Conservation (phyloP, 2,113 vertebrate species). For the Lepisosteus osseus region DNA sequence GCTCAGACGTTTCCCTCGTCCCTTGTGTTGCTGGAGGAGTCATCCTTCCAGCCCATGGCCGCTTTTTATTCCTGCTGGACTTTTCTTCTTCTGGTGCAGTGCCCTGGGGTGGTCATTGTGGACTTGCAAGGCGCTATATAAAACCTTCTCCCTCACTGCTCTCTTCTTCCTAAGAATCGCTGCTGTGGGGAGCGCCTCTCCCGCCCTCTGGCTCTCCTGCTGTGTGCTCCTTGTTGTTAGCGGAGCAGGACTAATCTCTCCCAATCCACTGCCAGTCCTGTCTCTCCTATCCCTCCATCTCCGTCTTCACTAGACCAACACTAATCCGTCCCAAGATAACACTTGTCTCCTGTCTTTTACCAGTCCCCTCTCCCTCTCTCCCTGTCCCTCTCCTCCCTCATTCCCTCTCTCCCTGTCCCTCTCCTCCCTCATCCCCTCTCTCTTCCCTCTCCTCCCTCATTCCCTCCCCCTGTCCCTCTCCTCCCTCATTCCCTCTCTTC, state of each 20-base stretch:
- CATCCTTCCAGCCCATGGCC: too few species aligned
- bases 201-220: too few species aligned
- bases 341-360: conserved; percentile 15
- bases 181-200: too few species aligned
- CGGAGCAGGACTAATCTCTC: too few species aligned
- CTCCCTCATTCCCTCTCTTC: too few species aligned
- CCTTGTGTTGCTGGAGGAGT: too few species aligned
- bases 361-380: background rate
- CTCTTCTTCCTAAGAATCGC: background rate
- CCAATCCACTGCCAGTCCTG: background rate
- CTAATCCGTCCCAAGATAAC: conserved; percentile 19
- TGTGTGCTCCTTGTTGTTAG: too few species aligned
- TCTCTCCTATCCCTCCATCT: conserved; percentile 32
- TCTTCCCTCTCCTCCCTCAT: background rate
- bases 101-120: too few species aligned
- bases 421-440: background rate
- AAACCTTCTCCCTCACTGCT: background rate
- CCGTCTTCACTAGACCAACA: conserved; percentile 39
- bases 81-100: too few species aligned
- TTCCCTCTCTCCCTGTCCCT: background rate
- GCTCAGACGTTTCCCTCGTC: too few species aligned
- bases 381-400: background rate
- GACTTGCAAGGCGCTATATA: too few species aligned
- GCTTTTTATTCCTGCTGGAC: too few species aligned
- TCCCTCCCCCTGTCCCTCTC: background rate